Evolutionary conservation across 2,113 vertebrate species (phyloP), one percentile per base, ranked within the genome.

Genomic region (Zootoca vivipara): DNA sequence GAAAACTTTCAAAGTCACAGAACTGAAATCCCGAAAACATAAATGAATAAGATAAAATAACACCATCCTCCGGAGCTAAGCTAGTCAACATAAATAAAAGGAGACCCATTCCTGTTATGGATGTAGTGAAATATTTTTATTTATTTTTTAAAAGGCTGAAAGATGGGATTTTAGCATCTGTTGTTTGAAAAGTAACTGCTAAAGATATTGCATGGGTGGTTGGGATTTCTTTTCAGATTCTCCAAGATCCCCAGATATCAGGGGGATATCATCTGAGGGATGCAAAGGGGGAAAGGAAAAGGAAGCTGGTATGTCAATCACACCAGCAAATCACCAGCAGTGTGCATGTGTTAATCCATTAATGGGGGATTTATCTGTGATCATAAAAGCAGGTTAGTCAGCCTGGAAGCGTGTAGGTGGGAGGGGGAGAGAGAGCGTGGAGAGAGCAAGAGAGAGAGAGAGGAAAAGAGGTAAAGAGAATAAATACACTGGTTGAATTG

Each of bases 361-460:
- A 94, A 93, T 93, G 92, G 92, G 94, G 93, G 90, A 91, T 93
- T 95, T 95, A 95, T 93, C 95, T 93, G 89, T 77, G 92, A 94
- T 94, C 94, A 94, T 95, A 95, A 95, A 95, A 96, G 94, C 95
- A 95, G 92, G 95, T 95, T 95, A 91, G 88, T 90, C 94, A 94
- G 93, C 90, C 88, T 85, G 94, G 81, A 94, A 95, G 93, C 87
- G 92, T 92, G 92, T 30, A 92, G 91, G 90, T 91, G 85, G 94
- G 92, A 90, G 89, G 88, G 89, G 91, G 93, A 72, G 89, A 86
- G 93, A 93, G 91, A 64, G 35, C 20, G 35, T 52, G 20, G 18
- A 38, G 78, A 72, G 85, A 58, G 64, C n/a, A 33, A 13, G 70
- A 35, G 26, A 40, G 46, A 77, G 56, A 65, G 26, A 46, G 28